Evolutionary conservation across 2,888 invertebrate species (phyloP), one percentile per base, ranked within the genome.

Genomic region (Eupithecia tripunctaria): DNA sequence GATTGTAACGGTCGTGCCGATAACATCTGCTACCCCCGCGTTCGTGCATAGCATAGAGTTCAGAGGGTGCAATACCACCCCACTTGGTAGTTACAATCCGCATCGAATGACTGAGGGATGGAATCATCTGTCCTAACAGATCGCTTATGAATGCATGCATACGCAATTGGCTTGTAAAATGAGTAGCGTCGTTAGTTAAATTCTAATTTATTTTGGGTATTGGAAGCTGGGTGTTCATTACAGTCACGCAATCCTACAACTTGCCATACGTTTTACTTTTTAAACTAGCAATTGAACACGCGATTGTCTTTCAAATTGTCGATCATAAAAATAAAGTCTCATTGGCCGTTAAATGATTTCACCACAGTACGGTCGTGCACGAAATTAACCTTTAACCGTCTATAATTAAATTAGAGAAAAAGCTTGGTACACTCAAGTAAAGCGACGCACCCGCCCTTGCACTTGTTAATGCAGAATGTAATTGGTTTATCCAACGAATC

Each of bases 1-100:
- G 89, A 89, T 87, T 85, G 87, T 92, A 93, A 94, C 94, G 92
- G 94, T 91, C 90, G 90, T 84, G 77, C 82, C 79, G 78, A 77
- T 79, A 78, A 88, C 93, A 93, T 93, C 92, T 93, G 93, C 89
- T 82, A 82, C 86, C 87, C 86, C 86, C 87, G 84, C 86, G 82
- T 74, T 80, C 77, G 78, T 71, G 79, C 84, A 82, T 82, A 83
- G 80, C 80, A 78, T 75, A 78, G 60, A 73, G 76, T 67, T 56
- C 73, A 70, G 78, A 73, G 80, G 79, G 79, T 78, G 79, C 72
- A 69, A 75, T 75, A 74, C 81, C 77, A 78, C 78, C 79, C 77
- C 74, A 74, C 72, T 73, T 72, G 73, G 70, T 82, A 84, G 72
- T 65, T 82, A 84, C 79, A 83, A 82, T 84, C 76, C 77, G 81